These are phyloP conservation scores for Drosophila repletoides DNA, from an alignment of 1,140 invertebrate genomes.

Conservation along the genomic window DNA sequence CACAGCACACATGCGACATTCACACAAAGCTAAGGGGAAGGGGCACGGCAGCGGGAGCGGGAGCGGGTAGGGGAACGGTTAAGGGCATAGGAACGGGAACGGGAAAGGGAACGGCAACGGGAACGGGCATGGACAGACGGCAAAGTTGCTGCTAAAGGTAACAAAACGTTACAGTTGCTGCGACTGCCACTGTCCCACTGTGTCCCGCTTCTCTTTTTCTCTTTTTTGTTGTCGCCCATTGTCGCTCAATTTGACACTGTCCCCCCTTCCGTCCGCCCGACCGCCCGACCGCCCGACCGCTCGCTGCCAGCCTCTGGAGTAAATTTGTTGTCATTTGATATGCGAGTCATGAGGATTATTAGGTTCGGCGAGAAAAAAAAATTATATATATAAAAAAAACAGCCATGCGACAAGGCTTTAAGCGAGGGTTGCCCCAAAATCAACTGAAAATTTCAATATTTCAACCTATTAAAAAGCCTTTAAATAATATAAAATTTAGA, in stretches of 20 bases:
- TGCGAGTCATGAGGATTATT: slow-evolving; percentile 81
- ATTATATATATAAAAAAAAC: neutral
- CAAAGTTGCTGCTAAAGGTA: slow-evolving; percentile 50
- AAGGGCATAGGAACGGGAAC: neutral
- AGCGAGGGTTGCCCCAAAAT: slow-evolving; percentile 33
- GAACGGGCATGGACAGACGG: neutral
- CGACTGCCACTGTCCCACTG: slow-evolving; percentile 73
- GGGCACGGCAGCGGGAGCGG: neutral
- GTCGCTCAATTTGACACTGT: slow-evolving; percentile 77
- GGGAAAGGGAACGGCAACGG: slow-evolving; percentile 14
- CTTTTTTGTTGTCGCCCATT: slow-evolving; percentile 61
- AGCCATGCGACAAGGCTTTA: slow-evolving; percentile 48
- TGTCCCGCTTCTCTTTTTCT: slow-evolving; percentile 57
- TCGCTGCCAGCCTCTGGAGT: slow-evolving; percentile 57
- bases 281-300: neutral
- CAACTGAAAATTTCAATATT: neutral
- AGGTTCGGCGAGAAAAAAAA: slow-evolving; percentile 58
- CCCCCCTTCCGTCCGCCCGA: neutral
- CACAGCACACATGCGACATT: slow-evolving; percentile 58
- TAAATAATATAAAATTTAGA: neutral
- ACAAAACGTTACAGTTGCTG: slow-evolving; percentile 77
- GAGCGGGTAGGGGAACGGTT: slow-evolving; percentile 1
- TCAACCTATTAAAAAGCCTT: too few relatives aligned
- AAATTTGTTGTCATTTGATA: slow-evolving; percentile 81
- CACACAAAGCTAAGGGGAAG: slow-evolving; percentile 18